These are phyloP conservation scores for Phlogophora meticulosa DNA, from an alignment of 2,888 invertebrate species.

Conservation along the genomic window DNA sequence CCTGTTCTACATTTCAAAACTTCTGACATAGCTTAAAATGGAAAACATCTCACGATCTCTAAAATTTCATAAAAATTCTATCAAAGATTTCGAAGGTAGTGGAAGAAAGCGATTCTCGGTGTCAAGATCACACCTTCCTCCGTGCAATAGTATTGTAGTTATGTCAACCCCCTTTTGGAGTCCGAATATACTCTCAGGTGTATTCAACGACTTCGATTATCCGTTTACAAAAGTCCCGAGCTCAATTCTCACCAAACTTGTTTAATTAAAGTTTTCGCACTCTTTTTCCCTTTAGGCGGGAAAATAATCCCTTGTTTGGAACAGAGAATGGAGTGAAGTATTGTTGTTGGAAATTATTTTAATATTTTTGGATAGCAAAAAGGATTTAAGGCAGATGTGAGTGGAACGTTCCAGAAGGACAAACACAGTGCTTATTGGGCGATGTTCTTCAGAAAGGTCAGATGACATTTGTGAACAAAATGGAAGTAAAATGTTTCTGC, in stretches of 20 bases:
- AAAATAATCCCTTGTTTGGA: conserved; percentile 86
- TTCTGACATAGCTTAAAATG: conserved; percentile 35
- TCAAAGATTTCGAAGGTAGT: conserved; percentile 38
- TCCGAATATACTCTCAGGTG: conserved; percentile 84
- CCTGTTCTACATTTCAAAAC: conserved; percentile 44
- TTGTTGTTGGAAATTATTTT: neutral
- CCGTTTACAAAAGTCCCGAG: conserved; percentile 88
- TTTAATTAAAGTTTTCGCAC: conserved; percentile 91
- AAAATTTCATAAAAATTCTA: conserved; percentile 61
- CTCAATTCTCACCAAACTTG: conserved; percentile 89
- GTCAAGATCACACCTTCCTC: conserved; percentile 62
- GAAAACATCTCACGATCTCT: conserved; percentile 38
- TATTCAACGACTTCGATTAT: conserved; percentile 88
- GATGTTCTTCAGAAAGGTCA: too few relatives aligned
- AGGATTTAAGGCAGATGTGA: too few relatives aligned
- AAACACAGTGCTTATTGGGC: too few relatives aligned
- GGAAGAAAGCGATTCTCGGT: conserved; percentile 54
- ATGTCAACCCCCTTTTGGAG: conserved; percentile 73
- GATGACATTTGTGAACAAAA: too few relatives aligned
- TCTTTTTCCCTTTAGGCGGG: conserved; percentile 90
- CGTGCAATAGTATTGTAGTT: conserved; percentile 66
- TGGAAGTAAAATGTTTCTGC: too few relatives aligned
- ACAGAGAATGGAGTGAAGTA: conserved; percentile 70
- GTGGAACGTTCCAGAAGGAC: too few relatives aligned
- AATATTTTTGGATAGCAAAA: too few relatives aligned